Conservation (phyloP, 2,888 invertebrate species). For the Lepeophtheirus nordmannii region DNA sequence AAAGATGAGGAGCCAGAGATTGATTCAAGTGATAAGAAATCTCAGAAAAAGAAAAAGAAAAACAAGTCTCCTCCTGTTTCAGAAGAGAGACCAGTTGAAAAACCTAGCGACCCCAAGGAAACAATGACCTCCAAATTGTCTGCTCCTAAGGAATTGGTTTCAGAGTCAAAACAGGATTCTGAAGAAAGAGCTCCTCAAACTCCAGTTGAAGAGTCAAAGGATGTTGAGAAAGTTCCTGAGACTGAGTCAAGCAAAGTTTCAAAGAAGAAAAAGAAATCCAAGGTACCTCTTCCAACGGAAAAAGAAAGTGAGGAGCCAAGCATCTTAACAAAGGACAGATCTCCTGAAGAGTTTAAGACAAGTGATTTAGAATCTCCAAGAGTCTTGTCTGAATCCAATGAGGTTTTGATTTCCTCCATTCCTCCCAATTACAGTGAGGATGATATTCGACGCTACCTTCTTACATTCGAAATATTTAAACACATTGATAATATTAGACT, state of each 20-base stretch:
- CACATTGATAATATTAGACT: neutral
- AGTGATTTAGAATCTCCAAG: no score
- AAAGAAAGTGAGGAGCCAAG: neutral
- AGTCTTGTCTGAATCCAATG: neutral
- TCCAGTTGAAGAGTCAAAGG: neutral
- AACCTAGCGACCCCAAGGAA: neutral
- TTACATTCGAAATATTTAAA: neutral
- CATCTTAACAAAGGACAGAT: neutral
- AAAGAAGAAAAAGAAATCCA: neutral
- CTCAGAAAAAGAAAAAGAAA: neutral
- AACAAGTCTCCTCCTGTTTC: neutral
- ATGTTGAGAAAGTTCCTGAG: neutral
- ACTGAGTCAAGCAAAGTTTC: neutral
- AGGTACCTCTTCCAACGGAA: neutral
- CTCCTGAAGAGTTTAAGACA: neutral
- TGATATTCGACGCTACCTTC: neutral
- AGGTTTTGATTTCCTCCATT: neutral
- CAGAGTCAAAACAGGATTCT: neutral
- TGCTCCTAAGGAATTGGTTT: neutral
- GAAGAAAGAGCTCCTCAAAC: no score
- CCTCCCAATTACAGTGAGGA: conserved; percentile 1
- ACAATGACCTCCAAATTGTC: neutral
- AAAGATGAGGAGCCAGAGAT: neutral
- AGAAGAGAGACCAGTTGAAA: neutral
- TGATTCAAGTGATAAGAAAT: neutral